Evolutionary conservation across 2,797 vertebrate genomes (phyloP), one percentile per base, ranked within the genome.

Genomic region (Rhynchotus rufescens): DNA sequence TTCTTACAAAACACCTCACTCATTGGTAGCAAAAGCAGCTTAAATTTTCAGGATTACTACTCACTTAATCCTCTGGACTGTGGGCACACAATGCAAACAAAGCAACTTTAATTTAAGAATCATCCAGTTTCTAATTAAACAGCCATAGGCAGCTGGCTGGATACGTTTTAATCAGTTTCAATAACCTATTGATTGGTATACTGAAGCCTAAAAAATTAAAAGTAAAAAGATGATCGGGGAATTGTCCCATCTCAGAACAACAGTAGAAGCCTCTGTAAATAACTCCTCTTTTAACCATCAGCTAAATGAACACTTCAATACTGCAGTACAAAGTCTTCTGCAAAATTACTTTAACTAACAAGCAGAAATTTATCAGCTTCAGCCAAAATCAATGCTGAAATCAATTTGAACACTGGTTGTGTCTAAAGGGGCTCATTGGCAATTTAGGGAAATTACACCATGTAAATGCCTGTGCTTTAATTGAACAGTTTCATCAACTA

Each of bases 301-400:
- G 98, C 98, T 98, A 98, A 98, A 98, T 98, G 98, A 98, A 98
- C 98, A 98, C 98, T 98, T 98, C 98, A 97, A 97, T 98, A 97
- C 97, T 56, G 96, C 97, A 97, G 97, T 92, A 98, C 97, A 98
- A 98, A 98, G 98, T 98, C 98, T 98, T 97, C 97, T 98, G 97
- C 98, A 98, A 98, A 98, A 98, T 98, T 98, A 98, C 98, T 98
- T 98, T 98, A 98, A 98, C 98, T 98, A 98, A 98, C 98, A 98
- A 98, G 98, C 98, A 98, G 98, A 98, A 98, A 98, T 98, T 98
- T 98, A 98, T 98, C 98, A 98, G 98, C 98, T 98, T 98, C 98
- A 98, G 98, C 98, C 98, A 98, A 98, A 98, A 98, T 98, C 98
- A 97, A 98, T 98, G 97, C 97, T 96, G 97, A 98, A 98, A 98